These are phyloP conservation scores for Tragelaphus buxtoni DNA, from an alignment of 2,113 vertebrate genomes.

Conservation along the genomic window DNA sequence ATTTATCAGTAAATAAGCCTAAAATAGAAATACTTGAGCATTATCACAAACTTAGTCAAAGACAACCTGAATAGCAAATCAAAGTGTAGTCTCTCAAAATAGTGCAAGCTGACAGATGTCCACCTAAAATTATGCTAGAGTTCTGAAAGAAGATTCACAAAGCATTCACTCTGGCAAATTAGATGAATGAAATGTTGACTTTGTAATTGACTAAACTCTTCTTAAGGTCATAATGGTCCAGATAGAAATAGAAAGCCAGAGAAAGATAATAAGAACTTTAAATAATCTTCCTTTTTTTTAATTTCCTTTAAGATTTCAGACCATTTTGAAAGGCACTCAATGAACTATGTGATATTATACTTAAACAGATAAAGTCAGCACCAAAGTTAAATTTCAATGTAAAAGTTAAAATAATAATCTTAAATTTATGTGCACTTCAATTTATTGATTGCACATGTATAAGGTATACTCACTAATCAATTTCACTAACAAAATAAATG, in stretches of 20 bases:
- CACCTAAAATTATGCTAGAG: background rate
- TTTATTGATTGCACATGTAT: background rate
- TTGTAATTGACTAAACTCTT: background rate
- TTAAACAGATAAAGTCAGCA: background rate
- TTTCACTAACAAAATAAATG: background rate
- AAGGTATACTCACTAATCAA: background rate
- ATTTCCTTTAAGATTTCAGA: background rate
- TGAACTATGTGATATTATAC: background rate
- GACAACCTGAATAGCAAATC: background rate
- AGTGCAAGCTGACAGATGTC: background rate
- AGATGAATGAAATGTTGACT: background rate
- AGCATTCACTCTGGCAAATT: background rate
- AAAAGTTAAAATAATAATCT: background rate
- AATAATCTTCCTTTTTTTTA: background rate
- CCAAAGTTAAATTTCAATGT: background rate
- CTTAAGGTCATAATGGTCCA: background rate
- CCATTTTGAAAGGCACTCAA: background rate
- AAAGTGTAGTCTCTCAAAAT: background rate
- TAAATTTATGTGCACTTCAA: background rate
- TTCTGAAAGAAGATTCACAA: background rate
- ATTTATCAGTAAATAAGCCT: background rate
- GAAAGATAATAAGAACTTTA: background rate
- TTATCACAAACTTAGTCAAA: background rate
- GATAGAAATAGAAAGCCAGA: background rate
- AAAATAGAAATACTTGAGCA: background rate